Evolutionary conservation across 2,797 vertebrate genomes (phyloP).

Genomic region (Thamnophis elegans): DNA sequence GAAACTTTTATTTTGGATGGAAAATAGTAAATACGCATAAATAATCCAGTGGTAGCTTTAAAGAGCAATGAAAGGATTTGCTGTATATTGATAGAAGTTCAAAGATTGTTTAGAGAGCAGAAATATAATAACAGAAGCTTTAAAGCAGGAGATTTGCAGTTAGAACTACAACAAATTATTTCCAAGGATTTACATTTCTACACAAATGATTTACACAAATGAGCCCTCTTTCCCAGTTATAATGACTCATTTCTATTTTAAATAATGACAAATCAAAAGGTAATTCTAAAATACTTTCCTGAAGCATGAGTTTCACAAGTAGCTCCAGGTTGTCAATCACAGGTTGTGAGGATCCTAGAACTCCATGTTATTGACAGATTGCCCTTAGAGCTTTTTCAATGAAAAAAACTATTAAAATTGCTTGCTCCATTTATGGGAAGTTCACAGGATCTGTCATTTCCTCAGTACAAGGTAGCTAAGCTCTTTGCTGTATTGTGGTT

Average conservation of each 20-base stretch:
- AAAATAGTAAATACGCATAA: constrained; percentile 48
- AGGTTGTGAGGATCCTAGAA: background rate
- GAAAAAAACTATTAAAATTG: background rate
- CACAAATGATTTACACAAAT: background rate
- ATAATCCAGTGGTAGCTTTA: constrained; percentile 38
- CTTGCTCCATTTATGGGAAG: background rate
- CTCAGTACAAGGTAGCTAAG: background rate
- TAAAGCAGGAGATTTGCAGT: constrained; percentile 42
- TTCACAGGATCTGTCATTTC: background rate
- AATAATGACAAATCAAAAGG: background rate
- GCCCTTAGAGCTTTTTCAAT: too few relatives aligned
- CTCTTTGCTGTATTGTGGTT: background rate
- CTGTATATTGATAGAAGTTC: constrained; percentile 49
- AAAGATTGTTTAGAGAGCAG: constrained; percentile 46
- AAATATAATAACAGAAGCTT: constrained; percentile 41
- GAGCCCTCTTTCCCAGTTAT: background rate
- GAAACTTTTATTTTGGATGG: constrained; percentile 7
- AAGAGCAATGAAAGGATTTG: constrained; percentile 45
- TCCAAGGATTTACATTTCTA: constrained; percentile 12
- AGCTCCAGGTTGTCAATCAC: background rate
- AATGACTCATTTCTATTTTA: background rate
- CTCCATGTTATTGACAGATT: background rate
- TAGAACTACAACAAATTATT: constrained; percentile 14
- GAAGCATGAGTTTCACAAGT: background rate
- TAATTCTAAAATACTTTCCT: background rate